Percentiles rank a stretch among this genome's conserved stretches.
phyloP scores from a whole-genome alignment of 2,797 vertebrate genomes.

The Melanotaenia pygmaea region DNA sequence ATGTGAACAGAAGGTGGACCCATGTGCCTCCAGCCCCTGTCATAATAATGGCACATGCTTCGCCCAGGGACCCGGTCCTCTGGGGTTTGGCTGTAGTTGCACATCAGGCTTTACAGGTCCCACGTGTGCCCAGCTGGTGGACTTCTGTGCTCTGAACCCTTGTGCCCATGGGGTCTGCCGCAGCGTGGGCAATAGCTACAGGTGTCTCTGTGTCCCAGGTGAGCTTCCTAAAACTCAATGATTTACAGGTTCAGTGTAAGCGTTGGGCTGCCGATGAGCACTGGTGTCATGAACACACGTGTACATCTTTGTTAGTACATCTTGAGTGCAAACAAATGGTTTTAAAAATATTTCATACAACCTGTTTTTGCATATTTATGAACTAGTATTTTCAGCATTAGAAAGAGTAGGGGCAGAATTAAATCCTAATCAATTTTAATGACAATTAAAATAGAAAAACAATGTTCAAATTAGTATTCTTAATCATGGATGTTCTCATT shows the following conservation, averaged over 20 bases:
- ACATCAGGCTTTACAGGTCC: slow-evolving; percentile 92
- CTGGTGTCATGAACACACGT: too few species aligned
- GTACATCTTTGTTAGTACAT: too few species aligned
- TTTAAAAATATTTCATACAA: neutral
- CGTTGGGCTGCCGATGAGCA: neutral
- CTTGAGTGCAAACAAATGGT: too few species aligned
- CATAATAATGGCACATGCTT: slow-evolving; percentile 95
- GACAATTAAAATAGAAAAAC: neutral
- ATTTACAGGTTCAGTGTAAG: neutral
- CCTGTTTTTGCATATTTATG: neutral
- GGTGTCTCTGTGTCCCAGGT: slow-evolving; percentile 97
- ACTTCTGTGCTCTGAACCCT: slow-evolving; percentile 97
- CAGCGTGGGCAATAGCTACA: slow-evolving; percentile 95
- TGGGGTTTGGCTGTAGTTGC: slow-evolving; percentile 91
- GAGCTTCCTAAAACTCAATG: slow-evolving; percentile 37
- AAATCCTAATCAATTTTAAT: neutral
- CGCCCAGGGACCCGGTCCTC: slow-evolving; percentile 80
- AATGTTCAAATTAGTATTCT: neutral
- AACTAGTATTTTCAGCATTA: too few species aligned
- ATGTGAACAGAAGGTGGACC: slow-evolving; percentile 93
- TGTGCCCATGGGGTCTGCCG: slow-evolving; percentile 96
- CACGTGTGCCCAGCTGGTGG: slow-evolving; percentile 91
- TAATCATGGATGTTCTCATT: neutral
- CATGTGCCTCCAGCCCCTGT: slow-evolving; percentile 90
- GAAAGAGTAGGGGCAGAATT: too few species aligned